Percentiles rank a stretch among this genome's conserved stretches.
These are phyloP conservation scores for Eucidaris tribuloides DNA, from an alignment of 35 echinoderm and acorn worm species.

Conservation along the genomic window DNA sequence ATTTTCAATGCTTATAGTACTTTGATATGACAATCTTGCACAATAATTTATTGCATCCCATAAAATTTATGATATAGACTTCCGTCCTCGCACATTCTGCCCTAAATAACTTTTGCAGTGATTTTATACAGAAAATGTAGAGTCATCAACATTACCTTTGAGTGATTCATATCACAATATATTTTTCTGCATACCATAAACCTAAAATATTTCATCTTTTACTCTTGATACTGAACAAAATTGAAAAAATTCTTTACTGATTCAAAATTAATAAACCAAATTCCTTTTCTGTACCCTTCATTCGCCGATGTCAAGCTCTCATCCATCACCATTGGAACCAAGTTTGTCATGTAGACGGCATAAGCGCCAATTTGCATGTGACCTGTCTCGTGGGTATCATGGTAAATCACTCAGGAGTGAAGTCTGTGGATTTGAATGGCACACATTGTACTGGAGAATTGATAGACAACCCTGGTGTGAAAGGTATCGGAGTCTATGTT, in stretches of 20 bases:
- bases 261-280: not conserved
- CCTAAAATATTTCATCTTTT: too few relatives aligned
- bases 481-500: not conserved
- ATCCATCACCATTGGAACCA: not conserved
- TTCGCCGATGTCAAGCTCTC: not conserved
- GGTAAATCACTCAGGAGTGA: not conserved
- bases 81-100: too few relatives aligned
- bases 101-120: too few relatives aligned
- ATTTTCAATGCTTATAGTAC: too few relatives aligned
- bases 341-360: not conserved
- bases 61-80: too few relatives aligned
- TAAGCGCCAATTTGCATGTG: conserved; percentile 21
- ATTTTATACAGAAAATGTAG: too few relatives aligned
- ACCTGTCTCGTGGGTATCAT: conserved; percentile 3
- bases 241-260: not conserved
- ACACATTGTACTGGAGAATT: not conserved
- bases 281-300: not conserved
- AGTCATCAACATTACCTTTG: too few relatives aligned
- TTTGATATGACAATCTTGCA: too few relatives aligned
- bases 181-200: too few relatives aligned
- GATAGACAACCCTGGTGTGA: conserved; percentile 18
- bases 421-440: conserved; percentile 18
- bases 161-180: too few relatives aligned
- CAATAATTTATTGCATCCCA: too few relatives aligned
- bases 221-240: too few relatives aligned